Base-by-base conservation (phyloP, 2,888 invertebrate species). In the Hofmannophila pseudospretella region DNA sequence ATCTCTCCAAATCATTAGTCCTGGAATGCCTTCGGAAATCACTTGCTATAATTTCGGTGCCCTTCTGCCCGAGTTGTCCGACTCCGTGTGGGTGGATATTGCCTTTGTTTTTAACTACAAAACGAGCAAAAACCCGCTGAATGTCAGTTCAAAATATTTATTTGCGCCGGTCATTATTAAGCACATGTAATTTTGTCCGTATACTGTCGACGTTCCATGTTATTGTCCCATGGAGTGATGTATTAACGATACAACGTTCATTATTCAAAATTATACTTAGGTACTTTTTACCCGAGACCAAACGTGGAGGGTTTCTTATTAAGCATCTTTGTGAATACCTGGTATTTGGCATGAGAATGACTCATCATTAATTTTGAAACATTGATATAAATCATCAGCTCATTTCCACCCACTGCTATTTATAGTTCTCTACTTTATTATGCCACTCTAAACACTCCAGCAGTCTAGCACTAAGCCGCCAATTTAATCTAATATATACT, bases 1-100 rank as follows among this genome's bases (percentile, higher is more conserved):
- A 79, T 77, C 63, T 75, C 58, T 82, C 80, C 59, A 77, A 86
- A 85, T 86, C 85, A 86, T 86, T 86, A 86, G 82, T 67, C 67
- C 62, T 58, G 77, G 82, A 85, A 85, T 86, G 82, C 68, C 56
- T 72, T 67, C 67, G 67, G 74, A 78, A 75, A 68, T 67, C 71
- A 69, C 53, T 64, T 59, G 53, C 70, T 67, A 72, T 84, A 81
- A 85, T 84, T 85, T 81, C 60, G 77, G 72, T 68, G 68, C 73
- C 74, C 73, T 77, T 69, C 67, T 47, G n/a, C 23, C 23, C 4
- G 44, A 25, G 38, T 43, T 39, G 58, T 58, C 60, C 58, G 66
- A 59, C 66, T 51, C 59, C 67, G 82, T 84, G 81, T 84, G 81
- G 84, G 85, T 75, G 85, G 76, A 73, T 73, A 70, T 72, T 47